These are phyloP conservation scores for Helogale parvula DNA, from an alignment of 2,113 vertebrate species.

Conservation along the genomic window DNA sequence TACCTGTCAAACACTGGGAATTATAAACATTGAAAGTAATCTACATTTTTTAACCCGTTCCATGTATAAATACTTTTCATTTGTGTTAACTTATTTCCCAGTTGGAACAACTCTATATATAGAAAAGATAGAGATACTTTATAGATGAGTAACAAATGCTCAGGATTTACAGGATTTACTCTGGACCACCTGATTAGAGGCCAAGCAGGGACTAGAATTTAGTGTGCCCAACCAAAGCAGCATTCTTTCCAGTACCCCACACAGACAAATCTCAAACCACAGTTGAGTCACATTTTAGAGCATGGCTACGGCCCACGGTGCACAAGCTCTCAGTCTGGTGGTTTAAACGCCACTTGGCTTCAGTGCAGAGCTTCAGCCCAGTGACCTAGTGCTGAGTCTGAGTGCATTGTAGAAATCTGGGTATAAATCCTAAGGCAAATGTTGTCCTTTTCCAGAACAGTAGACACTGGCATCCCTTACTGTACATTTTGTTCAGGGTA, in stretches of 20 bases:
- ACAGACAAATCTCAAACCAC: slow-evolving; percentile 51
- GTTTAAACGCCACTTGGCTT: slow-evolving; percentile 45
- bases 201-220: not conserved
- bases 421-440: slow-evolving; percentile 46
- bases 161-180: not conserved
- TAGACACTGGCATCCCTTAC: slow-evolving; percentile 45
- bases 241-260: slow-evolving; percentile 23
- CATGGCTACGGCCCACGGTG: not conserved
- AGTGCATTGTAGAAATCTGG: slow-evolving; percentile 41
- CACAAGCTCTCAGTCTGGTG: slow-evolving; percentile 10
- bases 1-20: not conserved
- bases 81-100: not conserved
- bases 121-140: not conserved
- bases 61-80: not conserved
- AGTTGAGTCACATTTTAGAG: slow-evolving; percentile 58
- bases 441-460: slow-evolving; percentile 52
- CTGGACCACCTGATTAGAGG: not conserved
- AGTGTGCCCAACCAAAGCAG: not conserved
- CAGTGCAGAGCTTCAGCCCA: not conserved
- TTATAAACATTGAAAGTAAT: not conserved
- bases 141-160: not conserved
- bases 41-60: not conserved
- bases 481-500: slow-evolving; percentile 33
- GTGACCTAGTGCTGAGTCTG: slow-evolving; percentile 28
- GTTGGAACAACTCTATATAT: not conserved